Evolutionary conservation across 2,888 invertebrate species (phyloP), one percentile per base, ranked within the genome.

Genomic region (Axea sp.): DNA sequence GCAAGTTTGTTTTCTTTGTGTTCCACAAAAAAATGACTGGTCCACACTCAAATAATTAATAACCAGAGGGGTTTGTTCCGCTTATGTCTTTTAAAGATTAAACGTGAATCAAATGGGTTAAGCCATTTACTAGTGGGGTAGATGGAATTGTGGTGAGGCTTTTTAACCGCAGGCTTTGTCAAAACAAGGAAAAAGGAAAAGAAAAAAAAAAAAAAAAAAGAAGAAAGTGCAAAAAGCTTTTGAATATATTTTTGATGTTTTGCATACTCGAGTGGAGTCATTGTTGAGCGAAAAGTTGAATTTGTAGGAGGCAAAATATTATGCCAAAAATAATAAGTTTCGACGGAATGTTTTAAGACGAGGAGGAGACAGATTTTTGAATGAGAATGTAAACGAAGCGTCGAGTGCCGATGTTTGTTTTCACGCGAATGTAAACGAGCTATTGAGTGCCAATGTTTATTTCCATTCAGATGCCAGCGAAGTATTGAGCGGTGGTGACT

Each of bases 41-140:
- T 33, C 64, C 39, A 53, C 51, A 45, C 28, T 65, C 30, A 37
- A 43, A 65, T 55, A 37, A 55, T 76, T 80, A 79, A 82, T 82
- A 82, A 84, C 81, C 80, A 80, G 73, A 74, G 79, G 79, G 80
- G 22, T 77, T 81, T 78, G 82, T 82, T 78, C 76, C 68, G 14
- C 57, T 43, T 75, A 73, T 77, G 78, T 78, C 75, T 78, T 79
- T 71, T 81, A 82, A 83, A 84, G 83, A 82, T 81, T 82, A 78
- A 80, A 83, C 76, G 76, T 77, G 76, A 73, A 71, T 79, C 78
- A 73, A 73, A 78, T 39, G 83, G 83, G 82, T 82, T 79, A 76
- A 59, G 51, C 76, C 76, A 74, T 69, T 71, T 64, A 49, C 55
- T 74, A 64, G 53, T 45, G 35, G 35, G 45, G 19, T 22, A 35